phyloP scores from a whole-genome alignment of 92 coral and sea anemone species.

The Parazoanthus swiftii region DNA sequence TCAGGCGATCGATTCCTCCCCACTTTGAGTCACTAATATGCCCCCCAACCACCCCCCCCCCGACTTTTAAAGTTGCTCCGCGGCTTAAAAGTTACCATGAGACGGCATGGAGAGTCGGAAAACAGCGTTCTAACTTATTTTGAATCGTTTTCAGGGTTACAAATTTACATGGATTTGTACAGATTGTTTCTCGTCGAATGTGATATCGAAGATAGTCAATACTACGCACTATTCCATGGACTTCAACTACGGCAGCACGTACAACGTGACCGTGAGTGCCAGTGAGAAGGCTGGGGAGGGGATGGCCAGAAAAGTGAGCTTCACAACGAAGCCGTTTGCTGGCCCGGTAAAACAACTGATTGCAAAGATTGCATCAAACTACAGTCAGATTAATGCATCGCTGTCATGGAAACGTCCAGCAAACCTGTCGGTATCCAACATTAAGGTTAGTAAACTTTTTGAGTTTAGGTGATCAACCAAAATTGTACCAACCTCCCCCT shows the following conservation, averaged over 20 bases:
- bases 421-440: not conserved
- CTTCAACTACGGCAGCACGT: constrained; percentile 20
- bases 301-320: not conserved
- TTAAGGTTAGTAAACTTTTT: not conserved
- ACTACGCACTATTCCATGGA: not conserved
- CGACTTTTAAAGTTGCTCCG: too few relatives aligned
- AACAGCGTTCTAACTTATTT: not conserved
- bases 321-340: constrained; percentile 20
- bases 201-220: not conserved
- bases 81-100: too few relatives aligned
- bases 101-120: too few relatives aligned
- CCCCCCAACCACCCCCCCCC: too few relatives aligned
- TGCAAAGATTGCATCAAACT: not conserved
- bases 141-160: constrained; percentile 15
- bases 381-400: not conserved
- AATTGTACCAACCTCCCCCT: too few relatives aligned
- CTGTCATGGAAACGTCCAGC: constrained; percentile 27
- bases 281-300: constrained; percentile 21
- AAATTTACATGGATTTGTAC: constrained; percentile 33
- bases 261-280: constrained; percentile 21
- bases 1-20: too few relatives aligned
- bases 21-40: too few relatives aligned
- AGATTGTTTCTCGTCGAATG: not conserved
- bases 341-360: constrained; percentile 23
- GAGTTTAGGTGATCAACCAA: too few relatives aligned